These are phyloP conservation scores for Trichomalopsis sarcophagae DNA, from an alignment of 1,140 invertebrate genomes.

Conservation along the genomic window DNA sequence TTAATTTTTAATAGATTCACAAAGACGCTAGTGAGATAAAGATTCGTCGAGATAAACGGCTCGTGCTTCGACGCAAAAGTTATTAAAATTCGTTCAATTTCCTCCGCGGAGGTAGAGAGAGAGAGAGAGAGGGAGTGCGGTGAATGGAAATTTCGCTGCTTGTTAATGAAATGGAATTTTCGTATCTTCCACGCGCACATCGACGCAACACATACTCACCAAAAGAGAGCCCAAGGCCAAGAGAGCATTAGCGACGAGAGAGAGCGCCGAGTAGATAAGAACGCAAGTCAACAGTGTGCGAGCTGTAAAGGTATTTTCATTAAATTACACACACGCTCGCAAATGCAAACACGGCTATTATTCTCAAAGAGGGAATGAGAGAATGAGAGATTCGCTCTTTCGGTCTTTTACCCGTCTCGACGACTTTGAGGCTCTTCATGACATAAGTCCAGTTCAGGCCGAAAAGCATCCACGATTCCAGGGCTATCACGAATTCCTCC, in stretches of 20 bases:
- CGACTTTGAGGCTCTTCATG: conserved; percentile 58
- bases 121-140: no score
- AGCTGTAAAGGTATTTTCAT: conserved; percentile 59
- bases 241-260: conserved; percentile 63
- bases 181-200: background rate
- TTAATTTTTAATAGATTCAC: background rate
- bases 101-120: background rate
- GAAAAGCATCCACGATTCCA: conserved; percentile 64
- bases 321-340: background rate
- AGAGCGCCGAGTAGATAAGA: conserved; percentile 61
- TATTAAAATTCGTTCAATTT: background rate
- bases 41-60: background rate
- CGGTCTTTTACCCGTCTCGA: conserved; percentile 62
- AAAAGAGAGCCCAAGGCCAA: conserved; percentile 65
- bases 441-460: conserved; percentile 69
- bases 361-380: background rate
- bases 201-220: conserved; percentile 59
- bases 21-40: background rate
- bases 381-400: no score
- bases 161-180: conserved; percentile 22
- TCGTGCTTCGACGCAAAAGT: background rate
- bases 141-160: conserved; percentile 24
- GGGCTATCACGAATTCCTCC: conserved; percentile 61
- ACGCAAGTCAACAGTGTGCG: conserved; percentile 61
- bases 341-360: conserved; percentile 30